Base-by-base conservation (phyloP, 1,140 invertebrate species). In the Musca domestica region DNA sequence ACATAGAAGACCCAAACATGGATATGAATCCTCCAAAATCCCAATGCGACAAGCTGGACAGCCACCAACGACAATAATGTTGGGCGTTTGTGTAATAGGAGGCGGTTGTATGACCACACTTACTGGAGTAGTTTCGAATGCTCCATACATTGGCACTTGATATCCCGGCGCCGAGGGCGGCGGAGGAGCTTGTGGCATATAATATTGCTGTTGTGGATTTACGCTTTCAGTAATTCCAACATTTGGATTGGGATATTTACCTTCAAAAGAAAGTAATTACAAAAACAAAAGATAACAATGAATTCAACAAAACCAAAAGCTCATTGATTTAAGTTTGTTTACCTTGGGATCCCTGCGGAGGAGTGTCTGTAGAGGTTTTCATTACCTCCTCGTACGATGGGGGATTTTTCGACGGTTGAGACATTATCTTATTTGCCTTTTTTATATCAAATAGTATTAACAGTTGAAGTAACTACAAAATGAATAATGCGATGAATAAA, bases 41-140 rank as follows among this genome's bases (percentile, higher is more conserved):
- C 92, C 92, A 72, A 92, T 90, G 74, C 91, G 84, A 77, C 92
- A 94, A 7, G 89, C 87, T 61, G 92, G 92, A 83, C 92, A 94
- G 6, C 87, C 88, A 5, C 91, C 91, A 49, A 92, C 87, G 15
- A 91, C 76, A 72, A 91, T 89, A 17, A 92, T 89, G 71, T 89
- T 86, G 20, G 83, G 81, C 19, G 87, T 84, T 49, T 85, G 73
- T 10, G 77, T 71, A n/a, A 75, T 67, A 12, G 75, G 63, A 5
- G 76, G 69, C 19, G 69, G 71, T 63, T 75, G 76, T 15, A 76
- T 71, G 2, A 76, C 68, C 51, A 78, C 75, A 48, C 71, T 78
- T 0, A 82, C 82, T 48, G 77, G 73, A 1, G 78, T 80, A 17
- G 75, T 72, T 54, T 78, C 78, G 17, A 80, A 78, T 2, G 77